Conservation (phyloP, 92 coral and sea anemone species). For the Bergia sp. region DNA sequence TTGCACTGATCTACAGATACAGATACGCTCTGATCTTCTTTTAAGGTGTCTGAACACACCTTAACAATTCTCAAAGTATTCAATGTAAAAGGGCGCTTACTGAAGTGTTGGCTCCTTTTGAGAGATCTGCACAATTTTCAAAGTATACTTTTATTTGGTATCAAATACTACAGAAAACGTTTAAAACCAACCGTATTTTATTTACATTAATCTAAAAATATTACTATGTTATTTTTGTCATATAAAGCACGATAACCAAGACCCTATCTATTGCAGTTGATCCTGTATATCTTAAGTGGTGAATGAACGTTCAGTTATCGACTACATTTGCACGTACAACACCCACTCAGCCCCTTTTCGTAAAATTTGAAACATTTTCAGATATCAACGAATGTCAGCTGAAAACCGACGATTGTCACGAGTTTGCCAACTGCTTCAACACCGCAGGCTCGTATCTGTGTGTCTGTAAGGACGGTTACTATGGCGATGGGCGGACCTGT, state of each 20-base stretch:
- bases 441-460: constrained; percentile 61
- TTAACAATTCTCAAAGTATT: not conserved
- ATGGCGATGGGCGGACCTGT: constrained; percentile 56
- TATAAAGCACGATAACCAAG: too few species aligned
- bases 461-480: constrained; percentile 50
- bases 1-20: not conserved
- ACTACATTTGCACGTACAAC: not conserved
- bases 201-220: too few species aligned
- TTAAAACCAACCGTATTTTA: too few species aligned
- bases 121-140: too few species aligned
- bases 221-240: too few species aligned
- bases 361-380: constrained; percentile 6
- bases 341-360: not conserved
- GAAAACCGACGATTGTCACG: constrained; percentile 45
- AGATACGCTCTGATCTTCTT: too few species aligned
- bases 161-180: too few species aligned
- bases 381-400: constrained; percentile 63
- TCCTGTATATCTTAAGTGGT: too few species aligned
- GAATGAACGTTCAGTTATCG: not conserved
- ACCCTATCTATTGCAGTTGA: too few species aligned
- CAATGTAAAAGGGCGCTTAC: too few species aligned
- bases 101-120: too few species aligned
- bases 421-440: constrained; percentile 56
- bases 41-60: too few species aligned
- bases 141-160: not conserved